Percentiles rank a stretch among this genome's conserved stretches.
Evolutionary conservation across 2,113 vertebrate genomes (phyloP).

Genomic region (Leucopsar rothschildi): DNA sequence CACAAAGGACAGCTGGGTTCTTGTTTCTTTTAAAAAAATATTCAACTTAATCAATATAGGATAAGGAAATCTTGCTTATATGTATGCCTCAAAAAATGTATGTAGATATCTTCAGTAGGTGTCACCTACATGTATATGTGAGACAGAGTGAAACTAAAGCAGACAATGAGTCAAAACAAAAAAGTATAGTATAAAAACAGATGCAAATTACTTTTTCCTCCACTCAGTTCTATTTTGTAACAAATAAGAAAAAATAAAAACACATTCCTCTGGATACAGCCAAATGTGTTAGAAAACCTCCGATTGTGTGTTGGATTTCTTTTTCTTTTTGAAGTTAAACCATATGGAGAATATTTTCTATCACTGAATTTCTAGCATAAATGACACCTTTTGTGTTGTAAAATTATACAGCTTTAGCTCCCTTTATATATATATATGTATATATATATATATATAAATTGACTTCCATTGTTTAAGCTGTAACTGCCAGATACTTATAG

Average conservation of each 20-base stretch:
- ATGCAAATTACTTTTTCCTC: not conserved
- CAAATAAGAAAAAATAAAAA: not conserved
- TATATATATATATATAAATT: not conserved
- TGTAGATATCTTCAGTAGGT: not conserved
- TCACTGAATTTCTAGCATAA: not conserved
- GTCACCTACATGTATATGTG: fast-evolving
- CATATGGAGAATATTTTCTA: not conserved
- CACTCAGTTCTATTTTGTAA: not conserved
- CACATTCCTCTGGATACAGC: not conserved
- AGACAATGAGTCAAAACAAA: not conserved
- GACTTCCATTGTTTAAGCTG: not conserved
- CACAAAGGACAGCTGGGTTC: not conserved
- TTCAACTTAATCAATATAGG: not conserved
- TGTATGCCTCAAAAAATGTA: not conserved
- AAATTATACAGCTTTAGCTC: not conserved
- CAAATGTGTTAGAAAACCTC: not conserved
- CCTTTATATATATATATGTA: not conserved
- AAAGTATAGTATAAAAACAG: no score
- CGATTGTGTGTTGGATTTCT: not conserved
- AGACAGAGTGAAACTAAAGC: not conserved
- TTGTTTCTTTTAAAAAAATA: not conserved
- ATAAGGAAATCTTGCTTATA: not conserved
- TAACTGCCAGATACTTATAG: not conserved
- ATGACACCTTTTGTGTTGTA: not conserved
- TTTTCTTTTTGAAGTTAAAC: not conserved